Conservation (phyloP, 2,797 vertebrate genomes). For the Aulostomus chinensis region DNA sequence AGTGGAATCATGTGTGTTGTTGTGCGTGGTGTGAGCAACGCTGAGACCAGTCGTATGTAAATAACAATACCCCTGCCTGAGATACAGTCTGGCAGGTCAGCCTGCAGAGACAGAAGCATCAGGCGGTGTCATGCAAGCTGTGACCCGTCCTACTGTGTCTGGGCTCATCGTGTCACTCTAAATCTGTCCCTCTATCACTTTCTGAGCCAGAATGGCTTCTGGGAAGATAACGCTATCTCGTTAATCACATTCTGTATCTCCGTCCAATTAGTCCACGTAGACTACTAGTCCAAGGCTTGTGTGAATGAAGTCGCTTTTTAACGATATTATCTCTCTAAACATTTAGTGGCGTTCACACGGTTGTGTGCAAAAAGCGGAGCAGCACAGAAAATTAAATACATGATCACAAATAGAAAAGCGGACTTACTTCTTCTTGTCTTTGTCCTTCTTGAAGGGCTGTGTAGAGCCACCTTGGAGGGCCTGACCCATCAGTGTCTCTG, state of each 20-base stretch:
- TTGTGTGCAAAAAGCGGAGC: too few species aligned
- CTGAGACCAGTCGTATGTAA: slow-evolving; percentile 48
- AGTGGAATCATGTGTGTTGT: slow-evolving; percentile 2
- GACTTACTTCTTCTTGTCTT: slow-evolving; percentile 97
- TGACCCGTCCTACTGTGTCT: slow-evolving; percentile 62
- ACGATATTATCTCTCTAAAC: not conserved
- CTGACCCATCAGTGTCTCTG: slow-evolving; percentile 92
- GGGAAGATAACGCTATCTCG: slow-evolving; percentile 54
- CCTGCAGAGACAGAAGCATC: slow-evolving; percentile 60
- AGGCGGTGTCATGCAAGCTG: slow-evolving; percentile 60
- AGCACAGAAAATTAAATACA: not conserved
- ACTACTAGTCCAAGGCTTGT: too few species aligned
- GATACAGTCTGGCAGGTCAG: slow-evolving; percentile 67
- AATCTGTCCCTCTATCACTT: slow-evolving; percentile 65
- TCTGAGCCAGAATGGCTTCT: slow-evolving; percentile 63
- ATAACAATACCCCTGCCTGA: slow-evolving; percentile 56
- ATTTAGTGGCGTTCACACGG: not conserved
- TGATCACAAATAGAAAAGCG: not conserved
- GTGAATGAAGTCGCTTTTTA: too few species aligned
- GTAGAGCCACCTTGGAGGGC: slow-evolving; percentile 85
- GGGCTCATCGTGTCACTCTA: slow-evolving; percentile 65
- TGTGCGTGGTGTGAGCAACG: slow-evolving; percentile 26
- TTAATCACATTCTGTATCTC: slow-evolving; percentile 47
- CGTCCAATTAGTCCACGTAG: slow-evolving; percentile 10
- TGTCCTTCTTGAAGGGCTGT: slow-evolving; percentile 92